Conservation (phyloP, 2,888 invertebrate species). For the Eupithecia centaureata region DNA sequence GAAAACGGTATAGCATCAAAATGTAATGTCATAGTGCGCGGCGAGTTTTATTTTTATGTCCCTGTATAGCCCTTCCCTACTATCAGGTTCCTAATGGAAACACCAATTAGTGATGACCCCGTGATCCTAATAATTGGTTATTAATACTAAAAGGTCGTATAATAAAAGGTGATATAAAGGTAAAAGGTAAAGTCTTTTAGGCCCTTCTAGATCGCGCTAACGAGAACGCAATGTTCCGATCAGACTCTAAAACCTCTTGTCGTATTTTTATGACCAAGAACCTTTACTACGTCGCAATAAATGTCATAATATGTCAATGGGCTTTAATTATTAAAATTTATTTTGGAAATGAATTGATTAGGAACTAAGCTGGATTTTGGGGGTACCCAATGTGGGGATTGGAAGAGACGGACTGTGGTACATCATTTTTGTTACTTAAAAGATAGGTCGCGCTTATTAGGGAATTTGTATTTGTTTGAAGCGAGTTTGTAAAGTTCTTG, state of each 20-base stretch:
- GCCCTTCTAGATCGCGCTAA: not conserved
- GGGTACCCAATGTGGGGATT: too few relatives aligned
- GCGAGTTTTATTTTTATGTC: conserved; percentile 15
- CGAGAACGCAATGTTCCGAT: too few relatives aligned
- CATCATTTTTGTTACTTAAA: too few relatives aligned
- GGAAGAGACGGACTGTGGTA: too few relatives aligned
- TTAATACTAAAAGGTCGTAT: conserved; percentile 5
- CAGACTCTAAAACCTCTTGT: too few relatives aligned
- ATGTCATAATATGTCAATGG: too few relatives aligned
- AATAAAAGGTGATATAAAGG: conserved; percentile 7
- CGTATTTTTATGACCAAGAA: too few relatives aligned
- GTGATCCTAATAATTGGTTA: conserved; percentile 27
- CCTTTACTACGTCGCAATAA: not conserved
- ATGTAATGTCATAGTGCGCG: conserved; percentile 17
- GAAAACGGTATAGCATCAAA: not conserved
- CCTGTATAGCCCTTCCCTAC: conserved; percentile 42
- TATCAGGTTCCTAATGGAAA: conserved; percentile 58
- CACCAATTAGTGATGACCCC: conserved; percentile 45
- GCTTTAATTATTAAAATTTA: too few relatives aligned
- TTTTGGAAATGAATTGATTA: too few relatives aligned
- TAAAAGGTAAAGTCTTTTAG: not conserved
- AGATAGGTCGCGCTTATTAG: too few relatives aligned
- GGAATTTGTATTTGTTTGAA: too few relatives aligned
- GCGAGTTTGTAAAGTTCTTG: not conserved
- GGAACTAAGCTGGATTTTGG: too few relatives aligned